Conservation (phyloP, 2,797 vertebrate genomes). For the Halcyon smyrnensis region DNA sequence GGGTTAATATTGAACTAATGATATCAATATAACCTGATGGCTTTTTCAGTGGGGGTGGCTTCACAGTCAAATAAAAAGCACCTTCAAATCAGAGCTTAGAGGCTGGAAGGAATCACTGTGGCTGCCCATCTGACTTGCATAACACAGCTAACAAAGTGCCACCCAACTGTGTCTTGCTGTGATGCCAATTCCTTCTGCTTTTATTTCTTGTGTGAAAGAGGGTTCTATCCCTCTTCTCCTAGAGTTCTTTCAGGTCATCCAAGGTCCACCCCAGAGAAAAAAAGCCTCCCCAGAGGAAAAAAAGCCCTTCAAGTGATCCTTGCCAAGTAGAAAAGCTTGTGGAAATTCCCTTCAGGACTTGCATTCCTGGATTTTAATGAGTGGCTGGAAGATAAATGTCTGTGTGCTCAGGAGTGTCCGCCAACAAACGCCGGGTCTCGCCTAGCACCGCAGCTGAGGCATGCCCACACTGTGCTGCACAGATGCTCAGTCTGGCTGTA, state of each 20-base stretch:
- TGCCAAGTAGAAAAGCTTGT: not conserved
- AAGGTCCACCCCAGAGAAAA: not conserved
- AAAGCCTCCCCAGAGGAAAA: not conserved
- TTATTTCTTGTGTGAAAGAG: not conserved
- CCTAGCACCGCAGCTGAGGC: not conserved
- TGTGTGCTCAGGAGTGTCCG: not conserved
- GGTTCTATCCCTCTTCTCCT: not conserved
- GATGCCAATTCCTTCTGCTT: not conserved
- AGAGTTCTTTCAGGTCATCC: not conserved
- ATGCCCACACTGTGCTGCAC: not conserved
- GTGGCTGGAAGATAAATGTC: not conserved
- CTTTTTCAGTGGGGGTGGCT: not conserved
- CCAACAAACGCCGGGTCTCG: not conserved
- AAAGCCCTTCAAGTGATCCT: not conserved
- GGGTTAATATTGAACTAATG: not conserved
- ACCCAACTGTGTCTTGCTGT: not conserved
- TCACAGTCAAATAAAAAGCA: not conserved
- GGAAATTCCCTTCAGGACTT: not conserved
- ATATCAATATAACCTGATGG: not conserved
- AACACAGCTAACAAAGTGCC: not conserved
- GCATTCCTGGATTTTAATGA: not conserved
- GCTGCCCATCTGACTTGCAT: not conserved
- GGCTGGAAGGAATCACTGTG: not conserved
- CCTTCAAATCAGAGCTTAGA: not conserved
- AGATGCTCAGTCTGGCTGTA: not conserved